Evolutionary conservation across 1,140 invertebrate genomes (phyloP).

Genomic region (Lamellibrachia luymesi): DNA sequence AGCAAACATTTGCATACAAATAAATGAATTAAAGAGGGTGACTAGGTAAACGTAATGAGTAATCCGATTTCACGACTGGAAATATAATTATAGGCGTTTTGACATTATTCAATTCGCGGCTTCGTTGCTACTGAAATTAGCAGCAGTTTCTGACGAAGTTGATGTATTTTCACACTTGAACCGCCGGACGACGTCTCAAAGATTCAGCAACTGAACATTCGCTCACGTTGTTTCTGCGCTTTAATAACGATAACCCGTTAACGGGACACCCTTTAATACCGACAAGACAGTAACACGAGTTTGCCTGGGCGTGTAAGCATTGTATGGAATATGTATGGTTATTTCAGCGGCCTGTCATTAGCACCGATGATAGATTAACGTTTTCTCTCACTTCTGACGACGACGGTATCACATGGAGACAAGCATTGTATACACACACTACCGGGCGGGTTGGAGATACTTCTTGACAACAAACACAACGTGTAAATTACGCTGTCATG

Average conservation of each 20-base stretch:
- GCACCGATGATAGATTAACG: background rate
- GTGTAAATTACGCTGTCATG: background rate
- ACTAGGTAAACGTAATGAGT: background rate
- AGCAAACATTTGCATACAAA: background rate
- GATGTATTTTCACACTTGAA: background rate
- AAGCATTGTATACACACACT: background rate
- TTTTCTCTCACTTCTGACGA: background rate
- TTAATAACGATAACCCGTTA: background rate
- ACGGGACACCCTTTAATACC: background rate
- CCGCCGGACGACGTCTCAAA: background rate
- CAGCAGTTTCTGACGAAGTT: background rate
- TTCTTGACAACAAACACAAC: background rate
- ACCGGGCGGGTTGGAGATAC: background rate
- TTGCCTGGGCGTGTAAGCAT: background rate
- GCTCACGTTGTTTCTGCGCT: background rate
- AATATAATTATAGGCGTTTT: background rate
- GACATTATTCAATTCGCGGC: background rate
- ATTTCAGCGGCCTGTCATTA: background rate
- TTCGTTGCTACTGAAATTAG: background rate
- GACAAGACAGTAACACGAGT: background rate
- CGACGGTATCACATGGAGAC: background rate
- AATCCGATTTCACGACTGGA: background rate
- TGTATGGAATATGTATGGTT: background rate
- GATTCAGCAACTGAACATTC: background rate
- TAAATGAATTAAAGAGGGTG: background rate